Base-by-base conservation (phyloP, 2,113 vertebrate genomes). In the Eublepharis macularius region DNA sequence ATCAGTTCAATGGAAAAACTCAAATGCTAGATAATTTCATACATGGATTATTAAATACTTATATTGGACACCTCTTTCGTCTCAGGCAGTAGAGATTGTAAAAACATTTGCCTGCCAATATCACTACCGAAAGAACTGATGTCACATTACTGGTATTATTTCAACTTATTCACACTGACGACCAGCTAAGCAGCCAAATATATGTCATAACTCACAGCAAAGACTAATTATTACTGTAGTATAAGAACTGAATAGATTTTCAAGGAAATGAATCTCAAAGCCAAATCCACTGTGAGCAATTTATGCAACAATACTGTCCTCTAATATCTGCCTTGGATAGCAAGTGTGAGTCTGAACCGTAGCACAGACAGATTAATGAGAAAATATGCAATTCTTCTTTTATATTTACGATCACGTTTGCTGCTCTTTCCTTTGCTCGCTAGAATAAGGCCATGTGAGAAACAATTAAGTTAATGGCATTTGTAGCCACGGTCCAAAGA, bases 381-480 rank as follows among this genome's bases (percentile, higher is more conserved):
- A 49, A 8, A 26, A 75, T 43, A 49, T n/a, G 43, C 73, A 49
- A 75, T 75, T 34, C 29, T 51, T 76, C 36, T 51, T 76, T 76
- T 47, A 34, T n/a, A 77, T 77, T 36, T 36, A 10, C 17, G 39
- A 34, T 29, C 34, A 60, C 21, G 13, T 60, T 60, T 57, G 34
- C 49, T 34, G 13, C 2, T 36, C 21, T 21, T 36, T 6, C 76
- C 29, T 32, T 47, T 47, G 12, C 3, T 45, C 21, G 7, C 47
- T 76, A 19, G 60, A 63, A 7, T 49, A 32, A 49, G 2, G 17
- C 29, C 29, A 41, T n/a, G 29, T 6, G 5, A n/a, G 17, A 49
- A 29, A 32, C 81, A 86, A 91, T 88, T 86, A 93, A 87, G 69
- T 92, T 90, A 83, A 87, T 87, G 84, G 80, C 82, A 85, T 81